Evolutionary conservation across 2,113 vertebrate genomes (phyloP).

Genomic region (Ifrita kowaldi): DNA sequence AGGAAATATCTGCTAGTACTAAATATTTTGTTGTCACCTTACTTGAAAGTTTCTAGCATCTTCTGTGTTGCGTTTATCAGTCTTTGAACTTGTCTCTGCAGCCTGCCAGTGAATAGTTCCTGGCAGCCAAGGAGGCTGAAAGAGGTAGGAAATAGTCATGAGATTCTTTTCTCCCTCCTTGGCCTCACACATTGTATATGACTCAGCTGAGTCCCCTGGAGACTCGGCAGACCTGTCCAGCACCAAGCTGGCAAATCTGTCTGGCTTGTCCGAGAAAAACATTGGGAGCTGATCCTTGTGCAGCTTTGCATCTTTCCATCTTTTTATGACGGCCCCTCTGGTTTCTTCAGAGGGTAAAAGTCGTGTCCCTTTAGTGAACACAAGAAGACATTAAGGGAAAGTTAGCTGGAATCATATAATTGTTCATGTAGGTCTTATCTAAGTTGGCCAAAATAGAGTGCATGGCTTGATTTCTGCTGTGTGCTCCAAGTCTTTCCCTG

Average conservation of each 20-base stretch:
- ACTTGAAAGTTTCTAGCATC: neutral
- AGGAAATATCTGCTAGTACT: neutral
- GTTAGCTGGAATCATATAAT: neutral
- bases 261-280: accelerated
- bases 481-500: neutral
- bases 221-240: neutral
- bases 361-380: neutral
- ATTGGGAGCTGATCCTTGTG: accelerated
- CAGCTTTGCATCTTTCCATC: neutral
- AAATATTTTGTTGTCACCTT: neutral
- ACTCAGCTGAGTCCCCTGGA: neutral
- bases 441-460: neutral
- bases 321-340: neutral
- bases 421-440: neutral
- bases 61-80: neutral
- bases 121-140: neutral
- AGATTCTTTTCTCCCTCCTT: neutral
- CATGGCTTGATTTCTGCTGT: neutral
- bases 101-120: neutral
- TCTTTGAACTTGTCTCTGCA: neutral
- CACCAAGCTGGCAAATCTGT: neutral
- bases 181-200: neutral
- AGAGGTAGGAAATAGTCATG: neutral
- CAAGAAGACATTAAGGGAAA: neutral
- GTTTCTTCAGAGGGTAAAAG: neutral